phyloP scores from a whole-genome alignment of 2,113 vertebrate genomes.

The Myiagra hebetior region DNA sequence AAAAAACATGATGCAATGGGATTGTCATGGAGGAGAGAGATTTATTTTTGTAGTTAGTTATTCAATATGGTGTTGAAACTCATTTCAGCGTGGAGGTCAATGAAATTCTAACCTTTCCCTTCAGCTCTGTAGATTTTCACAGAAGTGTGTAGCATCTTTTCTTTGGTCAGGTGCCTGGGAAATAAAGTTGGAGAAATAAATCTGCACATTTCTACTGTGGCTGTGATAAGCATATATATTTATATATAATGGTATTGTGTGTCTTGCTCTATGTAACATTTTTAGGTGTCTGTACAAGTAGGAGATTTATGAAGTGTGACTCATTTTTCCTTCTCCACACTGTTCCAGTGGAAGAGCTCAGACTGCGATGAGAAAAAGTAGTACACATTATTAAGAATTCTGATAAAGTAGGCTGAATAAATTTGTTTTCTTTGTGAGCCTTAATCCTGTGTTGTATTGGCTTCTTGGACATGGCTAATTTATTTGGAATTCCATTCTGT shows the following conservation, averaged over 20 bases:
- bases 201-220: not conserved
- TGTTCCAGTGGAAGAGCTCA: slow-evolving; percentile 29
- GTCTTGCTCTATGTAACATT: not conserved
- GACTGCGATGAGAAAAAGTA: slow-evolving; percentile 56
- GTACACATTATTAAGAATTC: slow-evolving; percentile 68
- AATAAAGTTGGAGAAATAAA: not conserved
- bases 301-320: slow-evolving; percentile 60
- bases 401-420: slow-evolving; percentile 73
- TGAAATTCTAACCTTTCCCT: not conserved
- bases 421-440: slow-evolving; percentile 72
- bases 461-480: slow-evolving; percentile 76
- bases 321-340: slow-evolving; percentile 53
- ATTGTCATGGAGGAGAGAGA: not conserved
- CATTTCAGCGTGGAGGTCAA: not conserved
- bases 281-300: slow-evolving; percentile 8
- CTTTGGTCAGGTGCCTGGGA: not conserved
- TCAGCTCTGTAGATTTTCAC: not conserved
- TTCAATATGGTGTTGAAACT: not conserved
- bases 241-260: not conserved
- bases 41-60: not conserved
- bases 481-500: slow-evolving; percentile 77
- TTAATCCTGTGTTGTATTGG: slow-evolving; percentile 73
- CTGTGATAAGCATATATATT: not conserved
- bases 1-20: not conserved
- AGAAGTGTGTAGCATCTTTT: not conserved